A percentile compares a stretch with the other conserved stretches of the same genome.
phyloP scores from a whole-genome alignment of 2,797 vertebrate species.

The Scyliorhinus canicula region DNA sequence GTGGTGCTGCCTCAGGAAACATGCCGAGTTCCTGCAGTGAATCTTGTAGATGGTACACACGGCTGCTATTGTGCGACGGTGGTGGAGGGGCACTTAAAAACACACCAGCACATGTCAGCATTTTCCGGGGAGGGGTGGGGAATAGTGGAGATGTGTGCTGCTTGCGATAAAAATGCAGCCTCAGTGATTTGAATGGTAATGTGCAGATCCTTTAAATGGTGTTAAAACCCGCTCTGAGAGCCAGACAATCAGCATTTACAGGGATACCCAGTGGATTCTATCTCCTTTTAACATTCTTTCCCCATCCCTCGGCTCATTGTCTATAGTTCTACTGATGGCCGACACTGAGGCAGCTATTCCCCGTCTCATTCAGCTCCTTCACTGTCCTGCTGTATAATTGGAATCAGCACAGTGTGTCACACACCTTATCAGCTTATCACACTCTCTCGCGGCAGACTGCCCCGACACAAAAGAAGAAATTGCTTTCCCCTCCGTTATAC shows the following conservation, averaged over 20 bases:
- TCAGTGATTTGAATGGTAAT: background rate
- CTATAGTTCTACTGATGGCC: background rate
- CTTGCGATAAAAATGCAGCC: background rate
- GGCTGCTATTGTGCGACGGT: no score
- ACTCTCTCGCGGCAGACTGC: background rate
- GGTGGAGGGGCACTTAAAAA: no score
- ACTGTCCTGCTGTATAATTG: background rate
- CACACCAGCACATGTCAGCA: background rate
- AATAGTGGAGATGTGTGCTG: background rate
- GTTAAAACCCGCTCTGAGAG: background rate
- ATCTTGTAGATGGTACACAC: no score
- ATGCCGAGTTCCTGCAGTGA: no score
- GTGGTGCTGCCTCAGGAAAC: no score
- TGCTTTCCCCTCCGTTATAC: background rate
- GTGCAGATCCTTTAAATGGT: background rate
- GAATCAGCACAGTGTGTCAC: background rate
- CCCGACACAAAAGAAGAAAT: background rate
- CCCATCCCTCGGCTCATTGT: background rate
- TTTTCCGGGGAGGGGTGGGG: background rate
- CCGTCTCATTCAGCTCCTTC: background rate
- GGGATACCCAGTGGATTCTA: background rate
- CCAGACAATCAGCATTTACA: background rate
- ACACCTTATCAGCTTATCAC: background rate
- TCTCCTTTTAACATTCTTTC: background rate
- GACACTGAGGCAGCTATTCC: background rate